Conservation (phyloP, 2,888 invertebrate genomes). For the Bedellia somnulentella region DNA sequence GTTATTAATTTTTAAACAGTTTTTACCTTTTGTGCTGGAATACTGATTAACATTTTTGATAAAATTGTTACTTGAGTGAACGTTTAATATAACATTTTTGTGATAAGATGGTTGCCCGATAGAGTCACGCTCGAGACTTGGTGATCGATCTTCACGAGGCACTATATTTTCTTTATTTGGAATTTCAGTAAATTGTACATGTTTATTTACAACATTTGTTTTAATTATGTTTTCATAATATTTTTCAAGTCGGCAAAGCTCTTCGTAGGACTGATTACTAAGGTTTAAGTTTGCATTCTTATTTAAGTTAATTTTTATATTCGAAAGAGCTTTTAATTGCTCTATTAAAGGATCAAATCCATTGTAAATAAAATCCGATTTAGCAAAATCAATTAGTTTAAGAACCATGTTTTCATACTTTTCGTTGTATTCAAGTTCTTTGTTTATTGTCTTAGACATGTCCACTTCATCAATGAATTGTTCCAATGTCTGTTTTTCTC, state of each 20-base stretch:
- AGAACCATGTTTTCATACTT: slow-evolving; percentile 51
- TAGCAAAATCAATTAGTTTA: slow-evolving; percentile 46
- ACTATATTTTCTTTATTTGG: slow-evolving; percentile 24
- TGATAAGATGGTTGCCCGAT: slow-evolving; percentile 22
- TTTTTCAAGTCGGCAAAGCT: slow-evolving; percentile 41
- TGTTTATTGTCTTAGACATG: slow-evolving; percentile 34
- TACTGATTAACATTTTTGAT: slow-evolving; percentile 25
- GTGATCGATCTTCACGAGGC: slow-evolving; percentile 15
- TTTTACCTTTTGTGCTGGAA: slow-evolving; percentile 14
- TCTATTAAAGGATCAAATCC: slow-evolving; percentile 53
- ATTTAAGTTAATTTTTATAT: slow-evolving; percentile 29
- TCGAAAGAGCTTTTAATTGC: slow-evolving; percentile 35
- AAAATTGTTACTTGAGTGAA: slow-evolving; percentile 21
- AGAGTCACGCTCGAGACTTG: slow-evolving; percentile 16
- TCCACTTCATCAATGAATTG: slow-evolving; percentile 47
- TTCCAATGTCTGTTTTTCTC: slow-evolving; percentile 35
- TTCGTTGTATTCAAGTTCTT: slow-evolving; percentile 40
- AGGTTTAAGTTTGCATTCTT: slow-evolving; percentile 42
- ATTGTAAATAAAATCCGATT: slow-evolving; percentile 46
- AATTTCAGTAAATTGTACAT: slow-evolving; percentile 10
- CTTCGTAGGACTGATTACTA: slow-evolving; percentile 44
- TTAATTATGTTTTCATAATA: slow-evolving; percentile 50
- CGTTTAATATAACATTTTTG: slow-evolving; percentile 27
- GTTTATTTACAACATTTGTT: slow-evolving; percentile 26
- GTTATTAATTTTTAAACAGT: slow-evolving; percentile 19